Conservation (phyloP, 2,888 invertebrate genomes). For the Agrenia bidenticulata region DNA sequence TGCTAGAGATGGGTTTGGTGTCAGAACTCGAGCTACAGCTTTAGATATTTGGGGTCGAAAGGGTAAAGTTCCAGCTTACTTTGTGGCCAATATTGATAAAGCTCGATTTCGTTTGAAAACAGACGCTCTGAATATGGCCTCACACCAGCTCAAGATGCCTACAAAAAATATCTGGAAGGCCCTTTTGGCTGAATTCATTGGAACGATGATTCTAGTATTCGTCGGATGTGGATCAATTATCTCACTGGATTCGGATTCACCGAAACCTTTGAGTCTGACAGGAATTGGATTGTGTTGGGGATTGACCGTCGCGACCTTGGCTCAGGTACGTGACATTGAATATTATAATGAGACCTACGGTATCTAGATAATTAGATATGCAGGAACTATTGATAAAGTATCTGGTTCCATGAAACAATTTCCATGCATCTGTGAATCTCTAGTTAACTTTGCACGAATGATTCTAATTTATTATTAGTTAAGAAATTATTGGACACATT, state of each 20-base stretch:
- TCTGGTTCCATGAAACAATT: too few species aligned
- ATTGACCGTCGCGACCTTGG: constrained; percentile 80
- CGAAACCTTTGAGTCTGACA: constrained; percentile 56
- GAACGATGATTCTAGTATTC: constrained; percentile 80
- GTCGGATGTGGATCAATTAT: constrained; percentile 80
- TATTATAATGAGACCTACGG: too few species aligned
- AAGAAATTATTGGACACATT: too few species aligned
- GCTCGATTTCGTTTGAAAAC: constrained; percentile 17
- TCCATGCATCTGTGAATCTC: too few species aligned
- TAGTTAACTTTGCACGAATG: too few species aligned
- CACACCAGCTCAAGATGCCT: constrained; percentile 41
- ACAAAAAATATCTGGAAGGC: constrained; percentile 71
- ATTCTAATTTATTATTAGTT: too few species aligned
- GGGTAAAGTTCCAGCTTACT: background rate
- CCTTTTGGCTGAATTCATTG: constrained; percentile 81
- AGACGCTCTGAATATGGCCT: constrained; percentile 51
- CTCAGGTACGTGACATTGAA: constrained; percentile 67
- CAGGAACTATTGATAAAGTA: too few species aligned
- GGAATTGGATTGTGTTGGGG: constrained; percentile 74
- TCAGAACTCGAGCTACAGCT: constrained; percentile 1
- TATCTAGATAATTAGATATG: too few species aligned
- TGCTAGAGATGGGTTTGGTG: background rate
- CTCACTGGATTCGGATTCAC: constrained; percentile 53
- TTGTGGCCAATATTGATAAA: background rate
- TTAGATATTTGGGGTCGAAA: background rate